Conservation (phyloP, 2,113 vertebrate species). For the Tragelaphus strepsiceros region DNA sequence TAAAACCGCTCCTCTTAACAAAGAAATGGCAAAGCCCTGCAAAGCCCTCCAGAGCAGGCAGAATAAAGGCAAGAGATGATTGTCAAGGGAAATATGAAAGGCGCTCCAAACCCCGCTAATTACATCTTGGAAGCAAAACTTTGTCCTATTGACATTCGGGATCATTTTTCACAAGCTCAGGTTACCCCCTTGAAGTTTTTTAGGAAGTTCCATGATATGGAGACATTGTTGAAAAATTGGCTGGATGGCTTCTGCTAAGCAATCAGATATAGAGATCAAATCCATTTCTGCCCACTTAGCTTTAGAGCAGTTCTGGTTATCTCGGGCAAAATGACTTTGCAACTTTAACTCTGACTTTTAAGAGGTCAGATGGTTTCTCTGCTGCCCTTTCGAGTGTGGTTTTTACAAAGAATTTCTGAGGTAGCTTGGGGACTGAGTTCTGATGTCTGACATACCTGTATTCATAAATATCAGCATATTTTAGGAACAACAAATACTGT, state of each 20-base stretch:
- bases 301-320: background rate
- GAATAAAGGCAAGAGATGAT: constrained; percentile 12
- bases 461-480: background rate
- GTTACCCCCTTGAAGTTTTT: constrained; percentile 52
- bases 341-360: background rate
- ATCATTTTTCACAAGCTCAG: constrained; percentile 53
- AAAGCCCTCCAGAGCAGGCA: background rate
- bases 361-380: background rate
- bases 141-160: constrained; percentile 42
- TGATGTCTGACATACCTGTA: background rate
- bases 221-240: constrained; percentile 30
- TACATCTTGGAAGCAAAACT: constrained; percentile 49
- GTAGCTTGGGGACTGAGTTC: background rate
- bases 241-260: constrained; percentile 39
- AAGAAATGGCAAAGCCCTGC: background rate
- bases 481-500: too few species aligned
- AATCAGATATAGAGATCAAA: constrained; percentile 48
- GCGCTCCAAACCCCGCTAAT: background rate
- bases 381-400: background rate
- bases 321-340: background rate
- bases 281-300: background rate
- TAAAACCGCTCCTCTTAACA: background rate
- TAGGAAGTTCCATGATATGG: constrained; percentile 50
- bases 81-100: constrained; percentile 43
- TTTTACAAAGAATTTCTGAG: background rate